A percentile compares a stretch with the other conserved stretches of the same genome.
These are phyloP conservation scores for Raphicerus campestris DNA, from an alignment of 2,113 vertebrate species.

Conservation along the genomic window DNA sequence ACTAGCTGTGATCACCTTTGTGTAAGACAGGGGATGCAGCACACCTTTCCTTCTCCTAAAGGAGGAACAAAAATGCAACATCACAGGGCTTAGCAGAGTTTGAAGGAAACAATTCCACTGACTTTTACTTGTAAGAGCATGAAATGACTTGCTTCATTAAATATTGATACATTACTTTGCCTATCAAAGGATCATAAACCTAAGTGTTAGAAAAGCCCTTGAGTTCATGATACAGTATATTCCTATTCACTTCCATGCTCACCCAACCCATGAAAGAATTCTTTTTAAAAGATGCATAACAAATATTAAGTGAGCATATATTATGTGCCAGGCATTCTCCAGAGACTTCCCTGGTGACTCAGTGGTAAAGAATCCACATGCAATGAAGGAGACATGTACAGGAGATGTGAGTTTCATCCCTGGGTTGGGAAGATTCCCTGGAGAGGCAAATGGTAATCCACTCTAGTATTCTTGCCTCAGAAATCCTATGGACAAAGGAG, in stretches of 20 bases:
- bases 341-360: background rate
- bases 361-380: background rate
- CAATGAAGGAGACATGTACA: background rate
- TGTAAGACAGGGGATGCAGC: background rate
- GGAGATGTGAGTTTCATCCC: background rate
- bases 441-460: background rate
- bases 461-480: background rate
- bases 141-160: background rate
- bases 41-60: background rate
- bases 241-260: background rate
- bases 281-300: background rate
- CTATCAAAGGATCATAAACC: background rate
- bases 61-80: background rate
- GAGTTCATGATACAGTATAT: background rate
- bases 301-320: background rate
- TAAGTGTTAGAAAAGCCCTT: background rate
- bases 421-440: background rate
- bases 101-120: background rate
- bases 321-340: background rate
- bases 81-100: background rate
- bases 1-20: background rate
- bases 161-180: background rate
- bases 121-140: background rate
- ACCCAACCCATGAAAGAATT: background rate
- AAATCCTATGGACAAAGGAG: background rate